Evolutionary conservation across 2,797 vertebrate species (phyloP), one percentile per base, ranked within the genome.

Genomic region (Adelosebastes latens): DNA sequence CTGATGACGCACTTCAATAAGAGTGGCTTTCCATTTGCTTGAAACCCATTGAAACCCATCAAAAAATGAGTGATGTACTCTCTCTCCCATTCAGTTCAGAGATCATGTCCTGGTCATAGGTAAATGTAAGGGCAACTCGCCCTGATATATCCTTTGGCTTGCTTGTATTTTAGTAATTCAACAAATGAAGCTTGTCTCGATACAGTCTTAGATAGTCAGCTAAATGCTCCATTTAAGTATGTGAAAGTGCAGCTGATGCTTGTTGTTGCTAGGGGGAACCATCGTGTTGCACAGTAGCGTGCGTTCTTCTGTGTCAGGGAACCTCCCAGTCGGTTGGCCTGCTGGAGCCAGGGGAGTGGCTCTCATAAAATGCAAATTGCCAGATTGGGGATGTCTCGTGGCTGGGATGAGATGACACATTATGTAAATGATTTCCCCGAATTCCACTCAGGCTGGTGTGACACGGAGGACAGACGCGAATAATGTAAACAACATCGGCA

Each of bases 341-440:
- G 25, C 58, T 56, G 34, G 46, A n/a, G 32, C 69, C 79, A 74
- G 25, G 34, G 16, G 46, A 78, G 22, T 22, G 70, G 46, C 80
- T 83, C 80, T 80, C 75, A 81, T 79, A 60, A 80, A 86, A 86
- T 72, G 46, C 68, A 87, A 82, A 87, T 84, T 85, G 75, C 73
- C 72, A 79, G 77, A 85, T 75, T 75, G 77, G 59, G 60, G 20
- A 77, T 67, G 67, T 73, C 74, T 87, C 66, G 78, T 58, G 64
- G 64, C 52, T 66, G 64, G 70, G 75, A 81, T 81, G 88, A 84
- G 81, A 88, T 90, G 86, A 85, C 78, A 83, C 79, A 87, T 90
- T 85, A 90, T 90, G 87, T 77, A 92, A 91, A 93, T 84, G 62
- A 8, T 13, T 29, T 75, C 42, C 46, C 46, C 56, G 62, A 72